These are phyloP conservation scores for Tachina lurida DNA, from an alignment of 2,888 invertebrate species.

Conservation along the genomic window DNA sequence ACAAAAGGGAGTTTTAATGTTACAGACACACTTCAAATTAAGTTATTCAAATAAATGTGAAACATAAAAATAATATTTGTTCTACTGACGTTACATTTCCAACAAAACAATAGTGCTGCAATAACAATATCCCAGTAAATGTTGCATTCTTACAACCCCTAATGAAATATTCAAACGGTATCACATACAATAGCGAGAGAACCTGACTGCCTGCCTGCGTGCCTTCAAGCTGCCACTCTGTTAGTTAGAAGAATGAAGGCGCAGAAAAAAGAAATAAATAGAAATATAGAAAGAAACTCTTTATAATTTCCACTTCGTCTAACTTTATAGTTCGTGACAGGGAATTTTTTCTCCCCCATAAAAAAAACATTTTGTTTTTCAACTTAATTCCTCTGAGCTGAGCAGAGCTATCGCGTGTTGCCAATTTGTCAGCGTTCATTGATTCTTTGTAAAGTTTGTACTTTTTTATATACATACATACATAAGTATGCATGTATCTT, in stretches of 20 bases:
- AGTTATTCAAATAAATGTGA: constrained; percentile 68
- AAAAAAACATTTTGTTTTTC: constrained; percentile 21
- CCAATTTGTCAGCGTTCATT: constrained; percentile 81
- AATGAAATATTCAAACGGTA: constrained; percentile 39
- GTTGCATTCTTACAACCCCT: constrained; percentile 59
- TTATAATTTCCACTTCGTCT: constrained; percentile 67
- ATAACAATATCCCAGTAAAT: constrained; percentile 26
- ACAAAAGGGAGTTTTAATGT: constrained; percentile 45
- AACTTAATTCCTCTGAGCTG: constrained; percentile 39
- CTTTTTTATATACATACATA: neutral
- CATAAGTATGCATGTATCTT: too few species aligned
- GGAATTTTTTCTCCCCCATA: constrained; percentile 43
- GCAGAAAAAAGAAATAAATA: neutral
- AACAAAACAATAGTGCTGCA: neutral
- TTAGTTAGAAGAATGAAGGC: neutral
- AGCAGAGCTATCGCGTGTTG: constrained; percentile 78
- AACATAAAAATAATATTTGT: constrained; percentile 63
- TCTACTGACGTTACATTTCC: constrained; percentile 25
- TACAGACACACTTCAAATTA: constrained; percentile 69
- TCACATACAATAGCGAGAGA: constrained; percentile 14
- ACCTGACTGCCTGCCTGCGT: constrained; percentile 10
- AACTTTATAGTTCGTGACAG: constrained; percentile 70
- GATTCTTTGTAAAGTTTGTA: constrained; percentile 65
- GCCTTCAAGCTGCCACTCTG: constrained; percentile 38
- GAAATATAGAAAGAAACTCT: constrained; percentile 43